Evolutionary conservation across 2,797 vertebrate genomes (phyloP), one percentile per base, ranked within the genome.

Genomic region (Kryptolebias ocellatus): DNA sequence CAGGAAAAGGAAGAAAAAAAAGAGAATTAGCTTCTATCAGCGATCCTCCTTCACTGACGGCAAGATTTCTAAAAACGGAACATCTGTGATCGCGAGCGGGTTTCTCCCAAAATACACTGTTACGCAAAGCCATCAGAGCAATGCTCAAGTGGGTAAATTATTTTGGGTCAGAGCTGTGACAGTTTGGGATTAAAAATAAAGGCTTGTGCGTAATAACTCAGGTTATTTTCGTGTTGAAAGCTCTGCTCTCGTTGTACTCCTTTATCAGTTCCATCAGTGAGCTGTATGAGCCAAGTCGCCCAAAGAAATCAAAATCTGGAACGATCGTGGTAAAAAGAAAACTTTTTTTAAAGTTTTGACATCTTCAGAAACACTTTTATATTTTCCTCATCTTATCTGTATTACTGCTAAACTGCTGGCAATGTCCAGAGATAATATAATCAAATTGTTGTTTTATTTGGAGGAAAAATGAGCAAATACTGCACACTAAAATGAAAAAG

Each of bases 81-180:
- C 17, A 34, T 7, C 24, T 53, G 7, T 50, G 16, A 57, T 51
- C 67, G 57, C 1, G 17, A 53, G 61, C 24, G 27, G 17, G 16
- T 37, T 58, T 46, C 58, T 74, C 62, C 39, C 0, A 56, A 70
- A 78, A 78, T 76, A 72, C 17, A n/a, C 53, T 18, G 1, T 84
- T 81, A 65, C 29, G 20, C 76, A 70, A 84, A 2, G 4, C 31
- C 70, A 70, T 78, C 59, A 80, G 76, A 84, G 66, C n/a, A 49
- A 15, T 11, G 56, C 27, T 39, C 39, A 47, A 53, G 42, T 44
- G 47, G 62, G 57, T n/a, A 0, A 59, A 64, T 66, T 69, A 79
- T 86, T 85, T 84, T 60, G 29, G 63, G 60, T 74, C 55, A 56
- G n/a, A 63, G 6, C n/a, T 63, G 53, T 28, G 37, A 29, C 42